Evolutionary conservation across 2,888 invertebrate species (phyloP), one percentile per base, ranked within the genome.

Genomic region (Notocelia uddmanniana): DNA sequence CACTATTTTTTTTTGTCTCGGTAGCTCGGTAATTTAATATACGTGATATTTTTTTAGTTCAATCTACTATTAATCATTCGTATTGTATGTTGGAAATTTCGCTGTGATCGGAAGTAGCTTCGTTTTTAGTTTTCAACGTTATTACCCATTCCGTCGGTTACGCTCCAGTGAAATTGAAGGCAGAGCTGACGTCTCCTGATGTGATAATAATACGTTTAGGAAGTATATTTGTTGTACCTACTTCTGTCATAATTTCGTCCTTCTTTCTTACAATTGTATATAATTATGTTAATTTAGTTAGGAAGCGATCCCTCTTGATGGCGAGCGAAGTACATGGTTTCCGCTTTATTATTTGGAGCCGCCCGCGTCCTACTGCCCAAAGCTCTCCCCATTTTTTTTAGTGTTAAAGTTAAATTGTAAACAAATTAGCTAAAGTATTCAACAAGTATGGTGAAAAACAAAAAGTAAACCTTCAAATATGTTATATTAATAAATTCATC

Each of bases 171-270:
- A 37, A 34, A 23, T 23, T 26, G 18, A 64, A 52, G 64, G 64
- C 54, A 21, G n/a, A 50, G 63, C 64, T 64, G 54, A 64, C 64
- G 54, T 64, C 54, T 34, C 64, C 37, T 64, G 64, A 64, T 64
- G 64, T 64, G 64, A 64, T 64, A 64, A 64, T 64, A 64, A 64
- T 64, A 64, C 37, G 52, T 64, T 64, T 64, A 64, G 64, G 64
- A 64, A 64, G 64, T 54, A 21, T 64, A 64, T 64, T 54, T 54
- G 64, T 63, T 37, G 64, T 52, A 64, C 52, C 21, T 34, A 64
- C 52, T 64, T 52, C 64, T 64, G 64, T 64, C 64, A 64, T 64
- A 64, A 64, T 64, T 64, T 37, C 52, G 64, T 34, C 50, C 31
- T 21, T 54, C 34, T 37, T 64, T 64, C 52, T 37, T 64, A 64